These are phyloP conservation scores for Cotesia typhae DNA, from an alignment of 1,140 invertebrate genomes.

Conservation along the genomic window DNA sequence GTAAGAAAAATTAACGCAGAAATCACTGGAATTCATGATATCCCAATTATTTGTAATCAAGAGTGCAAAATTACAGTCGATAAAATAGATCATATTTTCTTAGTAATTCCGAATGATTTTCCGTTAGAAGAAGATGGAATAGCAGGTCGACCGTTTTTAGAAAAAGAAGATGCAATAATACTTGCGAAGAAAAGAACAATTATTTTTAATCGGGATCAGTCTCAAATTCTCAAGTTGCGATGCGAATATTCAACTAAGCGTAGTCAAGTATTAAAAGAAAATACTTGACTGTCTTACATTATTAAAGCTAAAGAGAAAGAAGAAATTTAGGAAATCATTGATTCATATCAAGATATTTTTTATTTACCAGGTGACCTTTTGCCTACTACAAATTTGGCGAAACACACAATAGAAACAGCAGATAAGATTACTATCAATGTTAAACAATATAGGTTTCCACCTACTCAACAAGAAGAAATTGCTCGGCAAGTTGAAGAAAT, in stretches of 20 bases:
- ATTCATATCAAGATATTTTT: no score
- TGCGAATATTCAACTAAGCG: background rate
- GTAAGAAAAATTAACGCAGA: slow-evolving; percentile 3
- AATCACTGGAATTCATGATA: slow-evolving; percentile 27
- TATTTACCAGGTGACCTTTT: no score
- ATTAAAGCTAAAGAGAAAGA: background rate
- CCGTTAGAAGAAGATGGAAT: slow-evolving; percentile 19
- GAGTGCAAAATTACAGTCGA: slow-evolving; percentile 22
- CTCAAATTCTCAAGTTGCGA: background rate
- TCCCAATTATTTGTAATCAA: slow-evolving; percentile 14
- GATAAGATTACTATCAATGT: slow-evolving; percentile 27
- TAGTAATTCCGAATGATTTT: slow-evolving; percentile 13
- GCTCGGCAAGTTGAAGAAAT: slow-evolving; percentile 30
- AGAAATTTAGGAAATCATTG: slow-evolving; percentile 31
- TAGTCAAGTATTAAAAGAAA: slow-evolving; percentile 5
- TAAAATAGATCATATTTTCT: slow-evolving; percentile 15
- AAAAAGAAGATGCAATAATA: slow-evolving; percentile 27
- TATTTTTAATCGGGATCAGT: slow-evolving; percentile 17
- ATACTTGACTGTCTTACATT: background rate
- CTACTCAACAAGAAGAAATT: slow-evolving; percentile 29
- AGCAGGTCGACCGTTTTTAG: slow-evolving; percentile 16
- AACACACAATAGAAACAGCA: slow-evolving; percentile 27
- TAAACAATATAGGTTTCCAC: slow-evolving; percentile 34
- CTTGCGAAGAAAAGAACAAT: slow-evolving; percentile 6
- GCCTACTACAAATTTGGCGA: slow-evolving; percentile 19